phyloP scores from a whole-genome alignment of 2,888 invertebrate species.

The Tinea pellionella region DNA sequence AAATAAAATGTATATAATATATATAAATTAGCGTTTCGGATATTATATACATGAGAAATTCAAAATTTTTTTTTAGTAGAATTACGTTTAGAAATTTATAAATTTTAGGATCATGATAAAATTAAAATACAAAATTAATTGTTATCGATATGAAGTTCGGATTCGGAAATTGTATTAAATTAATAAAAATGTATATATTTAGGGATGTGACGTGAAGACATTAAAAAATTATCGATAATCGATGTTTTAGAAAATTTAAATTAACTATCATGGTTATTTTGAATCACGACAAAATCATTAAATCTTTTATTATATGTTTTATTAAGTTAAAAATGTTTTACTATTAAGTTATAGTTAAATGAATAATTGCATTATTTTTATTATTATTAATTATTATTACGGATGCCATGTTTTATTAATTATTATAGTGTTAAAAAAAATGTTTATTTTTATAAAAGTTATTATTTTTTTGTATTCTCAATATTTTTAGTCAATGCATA shows the following conservation, averaged over 20 bases:
- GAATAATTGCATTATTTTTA: slow-evolving; percentile 13
- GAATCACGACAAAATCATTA: slow-evolving; percentile 18
- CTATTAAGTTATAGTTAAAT: slow-evolving; percentile 19
- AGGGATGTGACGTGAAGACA: slow-evolving; percentile 54
- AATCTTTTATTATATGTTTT: slow-evolving; percentile 24
- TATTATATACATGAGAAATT: slow-evolving; percentile 25
- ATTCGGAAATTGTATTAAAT: slow-evolving; percentile 10
- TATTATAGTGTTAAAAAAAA: slow-evolving; percentile 43
- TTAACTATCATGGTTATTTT: slow-evolving; percentile 19
- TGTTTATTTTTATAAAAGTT: slow-evolving; percentile 66
- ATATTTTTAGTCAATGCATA: slow-evolving; percentile 40
- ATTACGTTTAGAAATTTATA: slow-evolving; percentile 36
- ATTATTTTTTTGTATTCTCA: slow-evolving; percentile 57
- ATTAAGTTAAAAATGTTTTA: slow-evolving; percentile 30
- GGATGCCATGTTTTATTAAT: slow-evolving; percentile 64
- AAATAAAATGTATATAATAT: background rate
- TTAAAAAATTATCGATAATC: slow-evolving; percentile 43
- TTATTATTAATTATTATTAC: slow-evolving; percentile 20
- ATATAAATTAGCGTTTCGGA: slow-evolving; percentile 13
- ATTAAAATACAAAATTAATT: slow-evolving; percentile 56
- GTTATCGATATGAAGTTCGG: background rate
- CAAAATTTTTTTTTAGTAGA: slow-evolving; percentile 53
- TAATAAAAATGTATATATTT: slow-evolving; percentile 53
- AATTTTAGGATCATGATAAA: slow-evolving; percentile 30
- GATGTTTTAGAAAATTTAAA: slow-evolving; percentile 43